phyloP scores from a whole-genome alignment of 2,797 vertebrate genomes.

The Enteromius paludinosus region DNA sequence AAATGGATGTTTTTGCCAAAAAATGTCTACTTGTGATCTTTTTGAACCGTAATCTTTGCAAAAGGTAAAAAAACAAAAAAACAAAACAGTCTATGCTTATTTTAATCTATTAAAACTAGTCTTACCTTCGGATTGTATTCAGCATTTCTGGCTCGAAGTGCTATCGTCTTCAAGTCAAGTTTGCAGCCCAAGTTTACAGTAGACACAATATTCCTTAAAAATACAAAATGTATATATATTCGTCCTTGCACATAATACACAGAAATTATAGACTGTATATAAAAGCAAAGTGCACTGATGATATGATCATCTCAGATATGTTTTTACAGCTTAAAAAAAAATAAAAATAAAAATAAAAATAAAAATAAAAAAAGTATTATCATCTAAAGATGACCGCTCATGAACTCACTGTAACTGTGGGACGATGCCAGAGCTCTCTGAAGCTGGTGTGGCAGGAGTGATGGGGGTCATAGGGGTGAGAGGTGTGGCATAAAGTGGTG shows the following conservation, averaged over 20 bases:
- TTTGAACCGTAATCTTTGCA: neutral
- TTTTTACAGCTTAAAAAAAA: neutral
- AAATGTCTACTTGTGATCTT: neutral
- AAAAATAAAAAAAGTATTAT: too few relatives aligned
- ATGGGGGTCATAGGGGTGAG: constrained; percentile 96
- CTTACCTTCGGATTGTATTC: constrained; percentile 99
- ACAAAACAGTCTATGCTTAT: neutral
- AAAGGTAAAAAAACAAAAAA: neutral
- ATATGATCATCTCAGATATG: neutral
- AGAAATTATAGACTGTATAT: neutral
- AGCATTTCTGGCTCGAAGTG: constrained; percentile 97
- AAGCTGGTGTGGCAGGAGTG: constrained; percentile 94
- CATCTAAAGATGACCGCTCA: neutral
- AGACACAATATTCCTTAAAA: constrained; percentile 95
- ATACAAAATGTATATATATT: neutral
- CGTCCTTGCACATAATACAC: neutral
- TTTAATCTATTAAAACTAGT: neutral
- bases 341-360: too few relatives aligned
- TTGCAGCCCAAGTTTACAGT: constrained; percentile 99
- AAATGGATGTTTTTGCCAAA: neutral
- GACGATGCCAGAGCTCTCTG: constrained; percentile 96
- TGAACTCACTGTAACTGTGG: constrained; percentile 94
- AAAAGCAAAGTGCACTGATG: neutral
- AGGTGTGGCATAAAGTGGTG: constrained; percentile 87
- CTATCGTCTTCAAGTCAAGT: constrained; percentile 98